Evolutionary conservation across 1,140 invertebrate genomes (phyloP).

Genomic region (Brachionus sp.): DNA sequence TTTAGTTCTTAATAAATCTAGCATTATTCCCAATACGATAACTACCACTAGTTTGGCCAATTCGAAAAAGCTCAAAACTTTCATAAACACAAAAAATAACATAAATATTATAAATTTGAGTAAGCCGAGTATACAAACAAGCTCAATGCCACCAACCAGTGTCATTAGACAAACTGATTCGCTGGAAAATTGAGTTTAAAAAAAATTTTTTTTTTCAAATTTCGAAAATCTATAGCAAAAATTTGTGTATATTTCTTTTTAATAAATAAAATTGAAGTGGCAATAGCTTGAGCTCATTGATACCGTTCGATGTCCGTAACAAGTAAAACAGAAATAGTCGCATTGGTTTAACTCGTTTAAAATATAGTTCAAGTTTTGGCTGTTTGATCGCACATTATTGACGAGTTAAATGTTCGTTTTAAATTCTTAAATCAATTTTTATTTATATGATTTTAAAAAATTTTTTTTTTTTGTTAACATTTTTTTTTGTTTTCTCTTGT

Average conservation of each 20-base stretch:
- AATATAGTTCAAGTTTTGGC: neutral
- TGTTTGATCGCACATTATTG: neutral
- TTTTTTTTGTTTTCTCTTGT: neutral
- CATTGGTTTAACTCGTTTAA: neutral
- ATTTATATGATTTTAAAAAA: neutral
- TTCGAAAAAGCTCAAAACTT: slow-evolving; percentile 44
- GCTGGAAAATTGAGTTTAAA: neutral
- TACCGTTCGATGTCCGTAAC: neutral
- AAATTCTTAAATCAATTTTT: slow-evolving; percentile 12
- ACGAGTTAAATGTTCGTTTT: neutral
- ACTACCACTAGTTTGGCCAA: slow-evolving; percentile 3
- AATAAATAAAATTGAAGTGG: neutral
- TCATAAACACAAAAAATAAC: slow-evolving; percentile 42
- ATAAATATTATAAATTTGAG: slow-evolving; percentile 41
- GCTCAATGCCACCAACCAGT: neutral
- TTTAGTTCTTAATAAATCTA: slow-evolving; percentile 49
- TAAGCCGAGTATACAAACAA: neutral
- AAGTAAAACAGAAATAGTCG: neutral
- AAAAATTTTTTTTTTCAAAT: neutral
- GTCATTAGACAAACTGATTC: neutral
- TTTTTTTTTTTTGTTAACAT: neutral
- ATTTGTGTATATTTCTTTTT: neutral
- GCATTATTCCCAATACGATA: slow-evolving; percentile 45
- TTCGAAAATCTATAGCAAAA: neutral
- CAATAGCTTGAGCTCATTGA: neutral